Base-by-base conservation (phyloP, 1,140 invertebrate species). In the Potamilus streckersoni region DNA sequence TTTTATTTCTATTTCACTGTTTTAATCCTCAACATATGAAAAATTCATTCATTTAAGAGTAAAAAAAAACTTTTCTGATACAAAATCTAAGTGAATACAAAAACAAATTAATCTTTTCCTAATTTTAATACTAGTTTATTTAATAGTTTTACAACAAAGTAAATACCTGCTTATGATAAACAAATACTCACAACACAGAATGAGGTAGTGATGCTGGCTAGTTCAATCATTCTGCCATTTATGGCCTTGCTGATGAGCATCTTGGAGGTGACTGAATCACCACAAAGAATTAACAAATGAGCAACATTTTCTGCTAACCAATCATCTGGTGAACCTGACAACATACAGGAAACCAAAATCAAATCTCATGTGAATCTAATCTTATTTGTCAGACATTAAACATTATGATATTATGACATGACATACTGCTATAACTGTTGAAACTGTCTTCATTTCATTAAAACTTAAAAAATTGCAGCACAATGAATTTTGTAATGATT, bases 301-400 rank as follows among this genome's bases (percentile, higher is more conserved):
- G 89, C 86, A 58, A 87, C 80, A 77, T 89, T 90, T 71, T 89
- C 87, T 60, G 85, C 81, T 23, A 88, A 69, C 89, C 89, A 90
- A 77, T 89, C 87, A 66, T 89, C 88, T 62, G 89, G 89, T n/a
- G 80, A 81, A 84, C 85, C 89, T 90, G 71, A 23, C 74, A 74
- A 62, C 60, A 62, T 62, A 62, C 19, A 62, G 19, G 19, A 19
- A 62, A 8, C 6, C 13, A n/a, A 62, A 62, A 23, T n/a, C 13
- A 62, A 19, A 8, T n/a, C 19, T 11, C 6, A n/a, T 62, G 13
- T n/a, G 8, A 62, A n/a, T 62, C 38, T 31, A 71, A 49, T 20
- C n/a, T 62, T 2, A 49, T 49, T 49, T 6, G 38, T 49, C 38
- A 61, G 38, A 67, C 23, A 67, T 14, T 15, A 67, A 67, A 23